These are phyloP conservation scores for Microctenopoma lineatum DNA, from an alignment of 2,797 vertebrate genomes.

Conservation along the genomic window DNA sequence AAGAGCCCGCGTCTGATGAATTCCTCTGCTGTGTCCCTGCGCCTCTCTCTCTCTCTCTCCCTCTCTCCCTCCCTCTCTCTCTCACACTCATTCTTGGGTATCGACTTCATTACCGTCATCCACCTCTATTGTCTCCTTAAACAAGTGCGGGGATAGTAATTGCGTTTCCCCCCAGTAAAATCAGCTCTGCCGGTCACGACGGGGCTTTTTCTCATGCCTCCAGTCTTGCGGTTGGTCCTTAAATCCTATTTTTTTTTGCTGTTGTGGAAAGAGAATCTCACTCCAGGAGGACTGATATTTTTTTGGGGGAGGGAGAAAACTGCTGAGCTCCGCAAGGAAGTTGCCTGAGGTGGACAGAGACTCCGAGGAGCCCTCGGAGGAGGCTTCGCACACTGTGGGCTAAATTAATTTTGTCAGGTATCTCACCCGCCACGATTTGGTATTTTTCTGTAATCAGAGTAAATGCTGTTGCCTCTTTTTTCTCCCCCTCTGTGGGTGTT, in stretches of 20 bases:
- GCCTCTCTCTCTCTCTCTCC: neutral
- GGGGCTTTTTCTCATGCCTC: slow-evolving; percentile 10
- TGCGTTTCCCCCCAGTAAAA: slow-evolving; percentile 15
- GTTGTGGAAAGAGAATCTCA: slow-evolving; percentile 16
- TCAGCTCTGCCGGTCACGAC: slow-evolving; percentile 29
- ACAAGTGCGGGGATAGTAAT: slow-evolving; percentile 54
- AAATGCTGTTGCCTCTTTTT: slow-evolving; percentile 2
- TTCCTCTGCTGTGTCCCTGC: slow-evolving; percentile 57
- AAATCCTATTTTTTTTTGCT: slow-evolving; percentile 16
- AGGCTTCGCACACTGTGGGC: slow-evolving; percentile 38
- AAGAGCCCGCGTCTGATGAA: slow-evolving; percentile 49
- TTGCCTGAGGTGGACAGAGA: slow-evolving; percentile 73
- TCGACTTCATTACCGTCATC: slow-evolving; percentile 62
- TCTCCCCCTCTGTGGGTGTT: slow-evolving; percentile 21
- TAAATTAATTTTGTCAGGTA: slow-evolving; percentile 58
- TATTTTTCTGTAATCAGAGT: neutral
- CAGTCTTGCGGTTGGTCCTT: slow-evolving; percentile 35
- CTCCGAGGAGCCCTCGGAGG: slow-evolving; percentile 53
- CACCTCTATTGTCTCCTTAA: slow-evolving; percentile 57
- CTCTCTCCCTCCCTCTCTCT: slow-evolving; percentile 1
- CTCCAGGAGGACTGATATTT: slow-evolving; percentile 40
- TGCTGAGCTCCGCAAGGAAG: slow-evolving; percentile 83
- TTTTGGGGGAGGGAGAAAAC: slow-evolving; percentile 44
- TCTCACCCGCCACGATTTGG: neutral
- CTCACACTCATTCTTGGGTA: slow-evolving; percentile 61